Base-by-base conservation (phyloP, 1,140 invertebrate genomes). In the Oryctes rhinoceros region DNA sequence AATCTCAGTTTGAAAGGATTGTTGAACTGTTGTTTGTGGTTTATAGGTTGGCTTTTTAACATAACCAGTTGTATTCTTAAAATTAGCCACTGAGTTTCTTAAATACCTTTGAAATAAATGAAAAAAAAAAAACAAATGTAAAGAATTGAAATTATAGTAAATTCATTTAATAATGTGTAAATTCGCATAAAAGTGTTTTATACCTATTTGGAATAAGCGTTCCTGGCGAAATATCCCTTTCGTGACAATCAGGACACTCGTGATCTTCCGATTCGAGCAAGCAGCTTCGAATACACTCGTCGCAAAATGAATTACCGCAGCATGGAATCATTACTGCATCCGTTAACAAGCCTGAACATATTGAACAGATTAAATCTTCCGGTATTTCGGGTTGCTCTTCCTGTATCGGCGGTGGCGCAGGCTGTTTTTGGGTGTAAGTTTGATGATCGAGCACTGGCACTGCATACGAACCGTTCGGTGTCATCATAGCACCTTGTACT, bases 301-400 rank as follows among this genome's bases (percentile, higher is more conserved):
- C 98, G 90, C 98, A 99, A 89, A 98, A 99, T 35, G 97, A 98
- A 88, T 97, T 97, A 18, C 97, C 97, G 88, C 98, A 99, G 86
- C 98, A 99, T 1, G 96, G 96, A 87, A 98, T 97, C 91, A 99
- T 94, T 13, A 99, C 97, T 78, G 98, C 97, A 90, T 99, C 98
- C 0, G 94, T 94, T 78, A 99, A 90, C n/a, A 99, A 88, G 88
- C 98, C 96, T 77, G 96, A 93, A 88, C 98, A 99, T 49, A 99
- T 92, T 53, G 92, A 94, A 88, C 98, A 99, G 53, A 96, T 88
- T 37, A 99, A 88, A 87, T 99, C 97, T 82, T 96, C 94, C 0
- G 97, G 97, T 80, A 98, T 95, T 85, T 94, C 92, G 9, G 94
- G 92, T 85, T 94, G 93, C 79, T 91, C 90, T 82, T 91, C 90